These are phyloP conservation scores for Saccostrea cuccullata DNA, from an alignment of 1,140 invertebrate species.

Conservation along the genomic window DNA sequence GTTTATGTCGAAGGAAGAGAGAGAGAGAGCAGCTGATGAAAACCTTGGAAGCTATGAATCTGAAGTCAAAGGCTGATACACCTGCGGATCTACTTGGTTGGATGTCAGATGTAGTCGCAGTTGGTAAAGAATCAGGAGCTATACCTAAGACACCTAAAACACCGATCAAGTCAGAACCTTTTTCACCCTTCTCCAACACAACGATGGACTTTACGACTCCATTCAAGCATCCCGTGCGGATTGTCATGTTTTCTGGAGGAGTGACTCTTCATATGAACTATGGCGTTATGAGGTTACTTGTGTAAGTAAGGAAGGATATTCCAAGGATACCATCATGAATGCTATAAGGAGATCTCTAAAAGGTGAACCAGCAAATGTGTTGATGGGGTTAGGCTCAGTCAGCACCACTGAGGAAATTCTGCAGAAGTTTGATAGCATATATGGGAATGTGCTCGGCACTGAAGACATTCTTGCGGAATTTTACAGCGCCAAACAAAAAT, in stretches of 20 bases:
- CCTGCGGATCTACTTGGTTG: background rate
- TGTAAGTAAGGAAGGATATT: background rate
- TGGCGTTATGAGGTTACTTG: background rate
- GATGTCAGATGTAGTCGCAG: background rate
- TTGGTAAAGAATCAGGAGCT: conserved; percentile 2
- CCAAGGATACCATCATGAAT: background rate
- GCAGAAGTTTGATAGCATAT: background rate
- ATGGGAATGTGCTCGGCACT: background rate
- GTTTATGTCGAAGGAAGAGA: background rate
- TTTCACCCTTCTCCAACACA: background rate
- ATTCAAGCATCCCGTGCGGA: background rate
- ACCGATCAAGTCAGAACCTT: background rate
- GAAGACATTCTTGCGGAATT: background rate
- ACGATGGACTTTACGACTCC: background rate
- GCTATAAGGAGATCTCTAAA: background rate
- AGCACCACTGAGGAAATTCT: background rate
- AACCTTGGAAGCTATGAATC: background rate
- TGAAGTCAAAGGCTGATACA: background rate
- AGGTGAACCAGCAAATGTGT: background rate
- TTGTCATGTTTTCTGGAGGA: background rate
- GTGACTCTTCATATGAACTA: background rate
- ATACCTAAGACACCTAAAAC: background rate
- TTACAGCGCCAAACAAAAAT: background rate
- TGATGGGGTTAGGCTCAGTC: background rate
- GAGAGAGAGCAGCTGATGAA: background rate